Evolutionary conservation across 2,888 invertebrate genomes (phyloP), one percentile per base, ranked within the genome.

Genomic region (Acanthoscelides obtectus): DNA sequence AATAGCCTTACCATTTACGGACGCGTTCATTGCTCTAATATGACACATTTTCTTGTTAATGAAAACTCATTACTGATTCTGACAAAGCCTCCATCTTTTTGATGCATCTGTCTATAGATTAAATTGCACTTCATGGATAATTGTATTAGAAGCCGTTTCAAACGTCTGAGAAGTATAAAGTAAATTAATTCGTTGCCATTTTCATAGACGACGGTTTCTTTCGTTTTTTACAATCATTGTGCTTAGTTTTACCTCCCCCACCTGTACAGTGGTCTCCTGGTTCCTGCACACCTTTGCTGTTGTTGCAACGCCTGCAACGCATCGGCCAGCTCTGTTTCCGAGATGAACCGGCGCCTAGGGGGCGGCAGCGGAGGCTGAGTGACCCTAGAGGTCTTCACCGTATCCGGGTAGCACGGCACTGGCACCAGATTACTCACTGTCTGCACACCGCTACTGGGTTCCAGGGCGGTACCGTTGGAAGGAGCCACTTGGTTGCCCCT

Each of bases 401-500:
- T 45, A 27, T 80, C 80, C 17, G 85, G 83, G 71, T 83, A 83
- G 72, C 84, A 84, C 19, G 86, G 84, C 72, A 87, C 87, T 8
- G 88, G 88, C 73, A 90, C 81, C 21, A 88, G 85, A 77, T 89
- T 89, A 74, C 88, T 88, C 71, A 90, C 82, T 74, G 89, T 89
- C 79, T 88, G 88, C 74, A 89, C 81, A 20, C 20, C 20, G 65
- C 20, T 8, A 19, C 22, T 22, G 75, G 86, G 75, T 84, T 86
- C 80, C 84, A 87, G 71, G 85, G 77, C 77, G 22, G 70, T 70
- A 66, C 76, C 70, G 70, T 77, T 75, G 70, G 82, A 78, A 73
- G 86, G 86, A 73, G 83, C 84, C 73, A 85, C 85, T 81, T 85
- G 86, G 78, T 86, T 86, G 73, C 79, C 81, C 77, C 83, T 81